These are phyloP conservation scores for Trematomus loennbergii DNA, from an alignment of 2,113 vertebrate species.

Conservation along the genomic window DNA sequence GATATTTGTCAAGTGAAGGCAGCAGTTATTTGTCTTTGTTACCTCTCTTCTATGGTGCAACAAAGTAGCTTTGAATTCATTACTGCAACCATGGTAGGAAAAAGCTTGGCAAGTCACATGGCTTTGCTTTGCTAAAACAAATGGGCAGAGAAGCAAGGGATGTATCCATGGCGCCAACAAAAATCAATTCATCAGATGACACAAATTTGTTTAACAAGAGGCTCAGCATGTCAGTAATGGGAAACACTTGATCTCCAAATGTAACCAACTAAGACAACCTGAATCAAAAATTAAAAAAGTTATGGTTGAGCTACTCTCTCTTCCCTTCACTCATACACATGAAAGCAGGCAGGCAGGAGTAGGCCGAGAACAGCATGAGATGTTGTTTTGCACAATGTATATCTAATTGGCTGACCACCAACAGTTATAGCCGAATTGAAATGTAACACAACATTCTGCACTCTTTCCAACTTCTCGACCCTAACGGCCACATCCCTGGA, in stretches of 20 bases:
- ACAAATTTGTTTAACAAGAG: background rate
- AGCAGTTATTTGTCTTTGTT: constrained; percentile 62
- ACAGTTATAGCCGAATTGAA: constrained; percentile 67
- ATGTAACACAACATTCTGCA: constrained; percentile 55
- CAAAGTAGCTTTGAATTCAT: constrained; percentile 28
- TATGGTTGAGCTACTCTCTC: constrained; percentile 20
- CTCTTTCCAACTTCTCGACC: constrained; percentile 36
- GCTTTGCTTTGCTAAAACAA: constrained; percentile 3
- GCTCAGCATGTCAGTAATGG: background rate
- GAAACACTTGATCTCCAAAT: background rate
- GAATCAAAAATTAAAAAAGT: constrained; percentile 19
- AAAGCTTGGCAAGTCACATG: background rate
- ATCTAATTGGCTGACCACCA: constrained; percentile 77
- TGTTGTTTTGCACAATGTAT: constrained; percentile 68
- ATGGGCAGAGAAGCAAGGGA: background rate
- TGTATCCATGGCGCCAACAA: background rate
- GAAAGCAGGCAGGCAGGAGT: constrained; percentile 56
- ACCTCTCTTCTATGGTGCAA: constrained; percentile 29
- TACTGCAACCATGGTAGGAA: background rate
- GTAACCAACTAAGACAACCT: constrained; percentile 5
- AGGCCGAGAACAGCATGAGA: constrained; percentile 57
- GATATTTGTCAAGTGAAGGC: constrained; percentile 64
- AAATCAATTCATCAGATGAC: background rate
- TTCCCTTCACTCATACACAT: constrained; percentile 68
- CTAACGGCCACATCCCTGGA: constrained; percentile 44